Conservation (phyloP, 2,888 invertebrate species). For the Ornithoptera priamus region DNA sequence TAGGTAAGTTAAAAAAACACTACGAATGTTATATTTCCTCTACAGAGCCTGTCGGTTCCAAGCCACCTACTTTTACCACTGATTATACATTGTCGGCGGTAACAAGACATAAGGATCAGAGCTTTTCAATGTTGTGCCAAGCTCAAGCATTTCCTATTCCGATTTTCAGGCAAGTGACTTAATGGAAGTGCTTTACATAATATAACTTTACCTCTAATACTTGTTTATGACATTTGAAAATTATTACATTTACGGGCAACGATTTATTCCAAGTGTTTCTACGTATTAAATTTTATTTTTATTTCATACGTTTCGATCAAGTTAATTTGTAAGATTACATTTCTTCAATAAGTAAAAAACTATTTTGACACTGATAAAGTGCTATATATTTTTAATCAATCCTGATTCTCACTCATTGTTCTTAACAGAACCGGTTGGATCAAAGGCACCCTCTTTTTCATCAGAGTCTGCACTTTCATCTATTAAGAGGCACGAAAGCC, state of each 20-base stretch:
- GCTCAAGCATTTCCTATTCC: slow-evolving; percentile 86
- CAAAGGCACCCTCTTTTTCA: slow-evolving; percentile 84
- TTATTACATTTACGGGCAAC: not conserved
- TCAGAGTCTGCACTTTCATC: slow-evolving; percentile 83
- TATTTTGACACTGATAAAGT: not conserved
- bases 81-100: slow-evolving; percentile 82
- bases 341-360: not conserved
- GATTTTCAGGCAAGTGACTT: slow-evolving; percentile 82
- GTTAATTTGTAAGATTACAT: not conserved
- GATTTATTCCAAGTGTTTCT: not conserved
- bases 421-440: slow-evolving; percentile 83
- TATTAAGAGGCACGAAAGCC: slow-evolving; percentile 77
- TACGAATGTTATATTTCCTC: slow-evolving; percentile 36
- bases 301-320: not conserved
- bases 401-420: slow-evolving; percentile 35
- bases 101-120: slow-evolving; percentile 76
- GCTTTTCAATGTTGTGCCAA: slow-evolving; percentile 84
- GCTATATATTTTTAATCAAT: not conserved
- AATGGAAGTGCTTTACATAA: not conserved
- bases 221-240: not conserved
- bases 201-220: not conserved
- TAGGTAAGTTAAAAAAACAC: slow-evolving; percentile 74
- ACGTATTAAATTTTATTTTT: not conserved
- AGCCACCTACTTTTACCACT: slow-evolving; percentile 81
- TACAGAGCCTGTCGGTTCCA: slow-evolving; percentile 82